Conservation (phyloP, 1,140 invertebrate genomes). For the Druon quercuslanigerum region DNA sequence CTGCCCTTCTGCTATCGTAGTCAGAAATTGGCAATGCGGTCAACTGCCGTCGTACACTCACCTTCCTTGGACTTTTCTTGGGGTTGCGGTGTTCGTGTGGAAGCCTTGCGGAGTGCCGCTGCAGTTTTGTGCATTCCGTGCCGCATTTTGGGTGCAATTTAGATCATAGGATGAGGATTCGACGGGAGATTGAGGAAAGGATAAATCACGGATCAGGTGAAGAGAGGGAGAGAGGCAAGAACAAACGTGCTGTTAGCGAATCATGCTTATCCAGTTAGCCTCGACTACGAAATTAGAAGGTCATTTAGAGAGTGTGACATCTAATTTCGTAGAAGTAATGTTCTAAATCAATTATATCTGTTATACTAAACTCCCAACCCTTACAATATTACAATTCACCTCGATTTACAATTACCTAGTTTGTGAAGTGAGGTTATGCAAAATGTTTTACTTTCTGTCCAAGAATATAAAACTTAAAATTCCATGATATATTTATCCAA, state of each 20-base stretch:
- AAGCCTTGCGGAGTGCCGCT: constrained; percentile 72
- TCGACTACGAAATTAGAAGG: constrained; percentile 46
- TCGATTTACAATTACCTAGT: constrained; percentile 8
- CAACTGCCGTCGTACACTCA: constrained; percentile 63
- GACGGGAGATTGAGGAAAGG: constrained; percentile 32
- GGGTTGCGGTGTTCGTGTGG: constrained; percentile 69
- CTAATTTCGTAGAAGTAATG: constrained; percentile 44
- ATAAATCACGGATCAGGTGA: constrained; percentile 33
- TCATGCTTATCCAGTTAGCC: constrained; percentile 62
- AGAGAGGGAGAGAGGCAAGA: constrained; percentile 60
- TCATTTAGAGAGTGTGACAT: constrained; percentile 34
- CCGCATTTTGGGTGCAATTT: constrained; percentile 64
- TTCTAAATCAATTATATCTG: neutral
- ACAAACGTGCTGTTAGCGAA: constrained; percentile 72
- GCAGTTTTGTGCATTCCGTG: constrained; percentile 72
- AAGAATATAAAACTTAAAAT: neutral
- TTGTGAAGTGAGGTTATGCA: constrained; percentile 9
- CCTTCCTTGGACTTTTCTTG: constrained; percentile 73
- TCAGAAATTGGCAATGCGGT: constrained; percentile 15
- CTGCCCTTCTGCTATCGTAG: too few species aligned
- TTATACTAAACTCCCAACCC: constrained; percentile 5
- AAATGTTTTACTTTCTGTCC: constrained; percentile 5
- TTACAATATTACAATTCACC: constrained; percentile 4
- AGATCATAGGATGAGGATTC: constrained; percentile 32
- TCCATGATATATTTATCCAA: neutral